Evolutionary conservation across 2,797 vertebrate genomes (phyloP), one percentile per base, ranked within the genome.

Genomic region (Graptemys geographica): DNA sequence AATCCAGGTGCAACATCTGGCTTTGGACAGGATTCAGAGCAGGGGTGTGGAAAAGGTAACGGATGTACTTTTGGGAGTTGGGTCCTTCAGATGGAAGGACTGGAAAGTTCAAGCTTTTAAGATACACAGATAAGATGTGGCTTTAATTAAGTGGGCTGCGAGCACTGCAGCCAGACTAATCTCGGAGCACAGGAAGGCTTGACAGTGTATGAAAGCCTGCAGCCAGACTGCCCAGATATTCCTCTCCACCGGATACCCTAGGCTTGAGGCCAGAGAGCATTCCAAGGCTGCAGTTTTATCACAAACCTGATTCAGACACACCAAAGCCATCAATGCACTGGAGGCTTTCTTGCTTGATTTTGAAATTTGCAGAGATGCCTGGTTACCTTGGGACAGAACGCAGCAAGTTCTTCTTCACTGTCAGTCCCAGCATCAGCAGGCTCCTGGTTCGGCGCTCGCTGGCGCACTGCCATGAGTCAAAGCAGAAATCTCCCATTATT

Each of bases 341-440:
- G 25, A 27, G 41, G 41, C 41, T 44, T 44, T 74, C 25, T 12
- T 47, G 12, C 41, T 47, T 4, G 83, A 83, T 87, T 31, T 78
- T 28, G 52, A 21, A 8, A 21, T 62, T 37, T 87, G 6, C 11
- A 76, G 16, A 31, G 0, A 0, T 16, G 65, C 52, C 0, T 0
- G 57, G 51, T 98, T 98, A 99, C 99, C 96, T 98, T 98, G 88
- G 99, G 99, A 92, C 99, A 99, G 98, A 99, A 99, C 0, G 99
- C 99, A 44, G 99, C 99, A 56, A 99, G 98, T 96, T 99, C 99
- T 96, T 99, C 99, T 95, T 99, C 99, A 0, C 99, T 99, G 98
- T 99, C 99, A 57, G 99, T 99, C 90, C 94, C 98, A 28, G 99
- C 98, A 3, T 98, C 98, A 0, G 94, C 94, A 55, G 92, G 93